Conservation (phyloP, 2,888 invertebrate species). For the Perdita meconis region DNA sequence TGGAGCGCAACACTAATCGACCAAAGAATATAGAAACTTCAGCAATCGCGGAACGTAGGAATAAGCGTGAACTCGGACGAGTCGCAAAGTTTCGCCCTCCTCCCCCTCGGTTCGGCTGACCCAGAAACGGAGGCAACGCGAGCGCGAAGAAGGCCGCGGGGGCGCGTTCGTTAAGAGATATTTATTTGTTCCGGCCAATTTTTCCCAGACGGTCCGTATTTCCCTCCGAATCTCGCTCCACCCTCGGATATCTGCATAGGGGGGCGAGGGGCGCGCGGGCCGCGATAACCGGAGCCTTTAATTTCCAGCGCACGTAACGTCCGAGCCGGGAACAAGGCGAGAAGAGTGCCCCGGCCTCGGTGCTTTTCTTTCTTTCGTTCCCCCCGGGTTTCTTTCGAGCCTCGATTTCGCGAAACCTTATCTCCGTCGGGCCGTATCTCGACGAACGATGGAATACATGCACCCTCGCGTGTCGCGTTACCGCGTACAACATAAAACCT, state of each 20-base stretch:
- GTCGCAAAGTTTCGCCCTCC: background rate
- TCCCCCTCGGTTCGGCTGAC: background rate
- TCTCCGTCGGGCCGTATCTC: conserved; percentile 60
- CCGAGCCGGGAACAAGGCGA: conserved; percentile 24
- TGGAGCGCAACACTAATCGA: background rate
- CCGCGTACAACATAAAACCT: conserved; percentile 42
- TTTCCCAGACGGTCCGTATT: conserved; percentile 42
- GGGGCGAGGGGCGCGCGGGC: background rate
- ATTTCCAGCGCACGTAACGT: conserved; percentile 57
- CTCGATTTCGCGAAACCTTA: conserved; percentile 55
- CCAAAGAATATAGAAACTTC: background rate
- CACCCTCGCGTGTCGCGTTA: conserved; percentile 67
- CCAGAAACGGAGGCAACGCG: conserved; percentile 13
- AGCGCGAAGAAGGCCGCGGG: background rate
- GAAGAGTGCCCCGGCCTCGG: conserved; percentile 4
- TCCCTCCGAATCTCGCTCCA: conserved; percentile 35
- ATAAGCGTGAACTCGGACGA: background rate
- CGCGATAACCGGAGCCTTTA: conserved; percentile 50
- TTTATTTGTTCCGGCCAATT: conserved; percentile 63
- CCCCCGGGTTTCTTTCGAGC: conserved; percentile 26
- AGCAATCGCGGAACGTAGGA: background rate
- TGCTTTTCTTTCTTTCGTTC: conserved; percentile 12
- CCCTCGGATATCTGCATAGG: conserved; percentile 47
- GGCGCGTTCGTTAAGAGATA: conserved; percentile 57
- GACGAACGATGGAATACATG: conserved; percentile 62